phyloP scores from a whole-genome alignment of 2,797 vertebrate genomes.

The Apogon talboti region DNA sequence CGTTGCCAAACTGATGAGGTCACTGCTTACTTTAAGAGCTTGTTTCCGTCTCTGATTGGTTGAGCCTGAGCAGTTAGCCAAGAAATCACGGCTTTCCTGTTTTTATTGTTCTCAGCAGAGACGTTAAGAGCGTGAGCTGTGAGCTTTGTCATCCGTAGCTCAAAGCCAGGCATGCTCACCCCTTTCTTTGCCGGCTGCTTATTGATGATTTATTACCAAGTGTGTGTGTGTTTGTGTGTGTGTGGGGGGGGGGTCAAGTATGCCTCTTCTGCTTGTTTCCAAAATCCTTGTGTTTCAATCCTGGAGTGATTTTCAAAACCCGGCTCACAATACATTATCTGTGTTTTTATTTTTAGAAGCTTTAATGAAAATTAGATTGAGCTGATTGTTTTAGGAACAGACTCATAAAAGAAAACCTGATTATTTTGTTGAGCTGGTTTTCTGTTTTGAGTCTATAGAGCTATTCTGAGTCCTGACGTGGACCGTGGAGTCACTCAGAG shows the following conservation, averaged over 20 bases:
- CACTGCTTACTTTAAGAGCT: constrained; percentile 38
- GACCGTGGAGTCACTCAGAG: constrained; percentile 25
- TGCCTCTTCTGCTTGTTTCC: too few relatives aligned
- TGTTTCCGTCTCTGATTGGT: constrained; percentile 39
- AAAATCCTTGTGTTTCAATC: constrained; percentile 44
- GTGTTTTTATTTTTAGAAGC: constrained; percentile 66
- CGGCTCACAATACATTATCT: constrained; percentile 43
- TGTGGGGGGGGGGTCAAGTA: constrained; percentile 39
- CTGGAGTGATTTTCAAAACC: constrained; percentile 47
- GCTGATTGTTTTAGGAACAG: constrained; percentile 37
- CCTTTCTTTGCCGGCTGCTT: constrained; percentile 38
- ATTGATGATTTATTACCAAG: constrained; percentile 39
- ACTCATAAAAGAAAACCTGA: constrained; percentile 26
- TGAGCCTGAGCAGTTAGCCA: constrained; percentile 26
- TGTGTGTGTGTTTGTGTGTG: too few relatives aligned
- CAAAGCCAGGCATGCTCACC: constrained; percentile 27
- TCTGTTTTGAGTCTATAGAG: constrained; percentile 42
- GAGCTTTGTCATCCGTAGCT: constrained; percentile 46
- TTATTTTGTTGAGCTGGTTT: constrained; percentile 30
- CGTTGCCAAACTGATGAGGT: constrained; percentile 58
- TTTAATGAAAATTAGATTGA: constrained; percentile 57
- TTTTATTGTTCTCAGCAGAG: constrained; percentile 60
- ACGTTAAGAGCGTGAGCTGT: constrained; percentile 43
- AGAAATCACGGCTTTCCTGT: constrained; percentile 49
- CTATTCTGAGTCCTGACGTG: constrained; percentile 36